A percentile compares a stretch with the other conserved stretches of the same genome.
Evolutionary conservation across 2,797 vertebrate species (phyloP).

Genomic region (Hyperoplus immaculatus): DNA sequence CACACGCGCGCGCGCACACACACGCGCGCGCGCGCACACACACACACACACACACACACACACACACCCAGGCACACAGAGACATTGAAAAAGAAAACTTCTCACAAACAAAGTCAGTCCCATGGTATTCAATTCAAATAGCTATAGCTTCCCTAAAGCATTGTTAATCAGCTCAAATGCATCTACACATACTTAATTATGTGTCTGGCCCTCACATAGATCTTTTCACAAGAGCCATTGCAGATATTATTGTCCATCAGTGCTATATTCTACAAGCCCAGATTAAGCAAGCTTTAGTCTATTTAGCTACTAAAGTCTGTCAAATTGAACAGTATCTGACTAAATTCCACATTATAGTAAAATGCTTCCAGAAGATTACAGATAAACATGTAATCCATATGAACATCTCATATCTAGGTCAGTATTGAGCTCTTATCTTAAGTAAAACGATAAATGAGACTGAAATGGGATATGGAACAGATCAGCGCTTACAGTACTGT

Average conservation of each 20-base stretch:
- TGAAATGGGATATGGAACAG: slow-evolving; percentile 12
- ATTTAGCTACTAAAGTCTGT: slow-evolving; percentile 26
- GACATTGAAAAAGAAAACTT: neutral
- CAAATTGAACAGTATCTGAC: slow-evolving; percentile 22
- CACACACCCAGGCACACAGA: neutral
- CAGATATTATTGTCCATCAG: slow-evolving; percentile 18
- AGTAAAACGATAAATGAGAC: slow-evolving; percentile 38
- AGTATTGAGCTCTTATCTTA: slow-evolving; percentile 30
- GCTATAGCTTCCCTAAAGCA: neutral
- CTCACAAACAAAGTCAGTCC: neutral
- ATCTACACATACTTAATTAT: neutral
- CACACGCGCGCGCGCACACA: neutral
- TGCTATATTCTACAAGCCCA: slow-evolving; percentile 9
- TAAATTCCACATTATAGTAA: slow-evolving; percentile 17
- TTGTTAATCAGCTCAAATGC: slow-evolving; percentile 11
- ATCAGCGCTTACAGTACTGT: slow-evolving; percentile 21
- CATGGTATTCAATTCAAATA: neutral
- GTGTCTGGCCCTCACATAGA: slow-evolving; percentile 12
- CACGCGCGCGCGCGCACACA: neutral
- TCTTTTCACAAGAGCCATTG: slow-evolving; percentile 14
- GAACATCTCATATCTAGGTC: slow-evolving; percentile 60
- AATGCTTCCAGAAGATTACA: slow-evolving; percentile 59
- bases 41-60: neutral
- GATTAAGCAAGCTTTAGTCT: slow-evolving; percentile 28
- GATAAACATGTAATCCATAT: slow-evolving; percentile 56